Evolutionary conservation across 35 echinoderm and acorn worm genomes (phyloP).

Genomic region (Amphiura filiformis): DNA sequence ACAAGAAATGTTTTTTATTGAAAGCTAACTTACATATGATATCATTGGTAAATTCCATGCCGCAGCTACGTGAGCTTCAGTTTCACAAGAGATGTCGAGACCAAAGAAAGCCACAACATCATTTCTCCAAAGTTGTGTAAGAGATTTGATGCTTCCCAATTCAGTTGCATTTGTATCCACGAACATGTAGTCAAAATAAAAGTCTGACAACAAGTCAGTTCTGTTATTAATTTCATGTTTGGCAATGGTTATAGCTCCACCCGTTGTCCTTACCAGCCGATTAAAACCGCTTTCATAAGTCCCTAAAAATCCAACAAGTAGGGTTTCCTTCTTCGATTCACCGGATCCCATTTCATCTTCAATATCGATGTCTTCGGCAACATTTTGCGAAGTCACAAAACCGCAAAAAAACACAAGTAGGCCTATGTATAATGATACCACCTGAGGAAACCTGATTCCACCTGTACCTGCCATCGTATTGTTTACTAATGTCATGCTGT

Average conservation of each 20-base stretch:
- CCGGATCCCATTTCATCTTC: not conserved
- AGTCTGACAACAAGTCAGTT: conserved; percentile 44
- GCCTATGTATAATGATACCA: not conserved
- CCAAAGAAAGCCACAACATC: conserved; percentile 87
- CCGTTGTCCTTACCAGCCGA: conserved; percentile 39
- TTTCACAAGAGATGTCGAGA: conserved; percentile 66
- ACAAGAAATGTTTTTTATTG: not conserved
- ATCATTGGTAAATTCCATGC: conserved; percentile 91
- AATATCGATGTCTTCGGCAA: not conserved
- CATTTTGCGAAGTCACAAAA: not conserved
- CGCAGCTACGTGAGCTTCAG: conserved; percentile 72
- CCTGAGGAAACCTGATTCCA: not conserved
- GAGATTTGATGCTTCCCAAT: conserved; percentile 30
- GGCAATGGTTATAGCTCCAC: conserved; percentile 85
- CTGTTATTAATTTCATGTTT: conserved; percentile 63
- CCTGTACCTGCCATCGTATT: not conserved
- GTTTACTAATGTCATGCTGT: not conserved
- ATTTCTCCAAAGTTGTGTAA: conserved; percentile 54
- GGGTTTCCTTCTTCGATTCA: not conserved
- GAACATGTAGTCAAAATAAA: conserved; percentile 48
- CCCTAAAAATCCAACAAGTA: not conserved
- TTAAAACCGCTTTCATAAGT: not conserved
- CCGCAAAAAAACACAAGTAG: not conserved
- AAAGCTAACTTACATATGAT: conserved; percentile 77
- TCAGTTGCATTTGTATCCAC: conserved; percentile 52